A percentile compares a stretch with the other conserved stretches of the same genome.
Conservation (phyloP, 2,888 invertebrate genomes). For the Caenorhabditis angaria region DNA sequence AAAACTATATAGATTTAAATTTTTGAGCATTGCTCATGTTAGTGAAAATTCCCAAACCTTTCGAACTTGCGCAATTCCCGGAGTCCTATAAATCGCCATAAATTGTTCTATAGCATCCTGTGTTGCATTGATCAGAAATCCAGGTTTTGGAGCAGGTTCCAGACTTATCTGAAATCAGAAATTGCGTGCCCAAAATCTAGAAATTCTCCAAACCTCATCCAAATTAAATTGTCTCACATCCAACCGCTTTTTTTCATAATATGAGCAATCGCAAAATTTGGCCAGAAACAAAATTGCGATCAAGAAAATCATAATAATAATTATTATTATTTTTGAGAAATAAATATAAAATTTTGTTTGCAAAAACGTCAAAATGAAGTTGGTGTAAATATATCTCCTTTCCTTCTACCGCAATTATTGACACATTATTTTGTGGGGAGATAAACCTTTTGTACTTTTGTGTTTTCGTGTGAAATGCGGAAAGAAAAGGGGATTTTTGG, state of each 20-base stretch:
- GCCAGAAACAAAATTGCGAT: no score
- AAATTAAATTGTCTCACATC: slow-evolving; percentile 38
- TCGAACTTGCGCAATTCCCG: slow-evolving; percentile 45
- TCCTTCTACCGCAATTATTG: no score
- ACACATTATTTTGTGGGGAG: neutral
- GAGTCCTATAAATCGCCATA: slow-evolving; percentile 58
- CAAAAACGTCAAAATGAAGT: neutral
- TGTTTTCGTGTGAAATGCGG: neutral
- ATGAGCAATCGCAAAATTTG: neutral
- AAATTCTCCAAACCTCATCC: slow-evolving; percentile 30
- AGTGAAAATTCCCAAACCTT: slow-evolving; percentile 24
- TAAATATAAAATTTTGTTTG: neutral
- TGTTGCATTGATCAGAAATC: slow-evolving; percentile 55
- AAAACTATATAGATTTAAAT: no score
- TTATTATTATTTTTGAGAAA: neutral
- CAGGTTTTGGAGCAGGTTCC: slow-evolving; percentile 56
- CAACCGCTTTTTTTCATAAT: neutral
- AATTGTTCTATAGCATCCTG: slow-evolving; percentile 55
- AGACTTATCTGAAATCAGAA: slow-evolving; percentile 24
- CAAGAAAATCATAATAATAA: neutral
- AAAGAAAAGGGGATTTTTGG: neutral
- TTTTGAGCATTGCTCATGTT: no score
- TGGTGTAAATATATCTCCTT: no score
- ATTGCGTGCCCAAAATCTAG: neutral
- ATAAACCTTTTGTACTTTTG: neutral